These are phyloP conservation scores for Stenotaenia linearis DNA, from an alignment of 2,888 invertebrate genomes.

Conservation along the genomic window DNA sequence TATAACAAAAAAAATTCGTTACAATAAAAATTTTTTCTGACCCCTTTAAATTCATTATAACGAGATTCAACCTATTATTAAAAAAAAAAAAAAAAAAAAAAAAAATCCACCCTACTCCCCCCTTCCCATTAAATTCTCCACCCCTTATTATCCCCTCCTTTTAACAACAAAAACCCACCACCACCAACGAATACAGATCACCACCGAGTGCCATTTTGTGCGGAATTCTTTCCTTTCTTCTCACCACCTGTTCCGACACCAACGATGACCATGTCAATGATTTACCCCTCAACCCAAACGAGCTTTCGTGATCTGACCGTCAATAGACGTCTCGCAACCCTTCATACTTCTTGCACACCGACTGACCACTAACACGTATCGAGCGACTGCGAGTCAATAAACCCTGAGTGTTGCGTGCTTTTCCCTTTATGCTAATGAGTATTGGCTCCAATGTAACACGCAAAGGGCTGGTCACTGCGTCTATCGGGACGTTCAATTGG, in stretches of 20 bases:
- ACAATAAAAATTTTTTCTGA: no score
- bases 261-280: conserved; percentile 4
- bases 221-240: not conserved
- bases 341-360: not conserved
- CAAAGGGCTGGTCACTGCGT: conserved; percentile 7
- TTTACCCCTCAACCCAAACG: not conserved
- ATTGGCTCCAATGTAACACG: not conserved
- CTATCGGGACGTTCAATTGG: not conserved
- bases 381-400: conserved; percentile 5
- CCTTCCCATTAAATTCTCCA: conserved; percentile 15
- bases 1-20: no score
- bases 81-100: not conserved
- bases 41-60: no score
- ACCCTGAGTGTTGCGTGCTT: not conserved
- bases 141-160: not conserved
- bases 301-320: not conserved
- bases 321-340: not conserved
- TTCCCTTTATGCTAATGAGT: conserved; percentile 4
- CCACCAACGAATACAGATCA: not conserved
- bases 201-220: not conserved
- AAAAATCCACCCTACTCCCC: not conserved
- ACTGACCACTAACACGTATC: not conserved
- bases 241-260: not conserved
- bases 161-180: not conserved
- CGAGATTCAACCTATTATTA: not conserved